phyloP scores from a whole-genome alignment of 2,888 invertebrate genomes.

The Phorcus lineatus region DNA sequence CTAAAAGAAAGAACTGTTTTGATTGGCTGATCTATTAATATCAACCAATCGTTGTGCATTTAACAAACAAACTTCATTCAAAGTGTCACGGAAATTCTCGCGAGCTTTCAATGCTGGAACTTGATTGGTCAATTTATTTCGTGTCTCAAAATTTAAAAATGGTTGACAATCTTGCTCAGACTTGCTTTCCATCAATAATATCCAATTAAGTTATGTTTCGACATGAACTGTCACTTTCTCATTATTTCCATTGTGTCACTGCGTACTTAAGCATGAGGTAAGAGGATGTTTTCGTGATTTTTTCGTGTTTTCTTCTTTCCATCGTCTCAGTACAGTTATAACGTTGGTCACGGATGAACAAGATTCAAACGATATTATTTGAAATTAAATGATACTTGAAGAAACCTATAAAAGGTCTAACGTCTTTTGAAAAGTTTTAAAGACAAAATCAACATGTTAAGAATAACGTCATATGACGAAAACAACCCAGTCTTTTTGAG shows the following conservation, averaged over 20 bases:
- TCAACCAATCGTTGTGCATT: slow-evolving; percentile 39
- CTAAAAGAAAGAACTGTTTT: slow-evolving; percentile 28
- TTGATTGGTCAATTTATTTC: slow-evolving; percentile 48
- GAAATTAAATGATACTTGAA: too few relatives aligned
- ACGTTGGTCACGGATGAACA: slow-evolving; percentile 7
- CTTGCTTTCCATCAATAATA: slow-evolving; percentile 37
- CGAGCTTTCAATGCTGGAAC: slow-evolving; percentile 35
- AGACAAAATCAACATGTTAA: too few relatives aligned
- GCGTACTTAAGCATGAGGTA: background rate
- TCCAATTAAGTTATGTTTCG: slow-evolving; percentile 18
- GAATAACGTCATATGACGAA: too few relatives aligned
- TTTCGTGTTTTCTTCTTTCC: too few relatives aligned
- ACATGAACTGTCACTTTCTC: slow-evolving; percentile 16
- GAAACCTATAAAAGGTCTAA: too few relatives aligned
- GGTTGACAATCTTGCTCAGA: slow-evolving; percentile 50
- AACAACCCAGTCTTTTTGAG: too few relatives aligned
- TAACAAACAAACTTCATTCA: slow-evolving; percentile 22
- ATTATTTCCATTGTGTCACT: background rate
- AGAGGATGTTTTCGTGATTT: slow-evolving; percentile 1
- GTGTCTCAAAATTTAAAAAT: slow-evolving; percentile 62
- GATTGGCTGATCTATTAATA: slow-evolving; percentile 37
- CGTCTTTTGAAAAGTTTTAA: too few relatives aligned
- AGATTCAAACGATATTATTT: too few relatives aligned
- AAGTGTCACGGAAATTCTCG: slow-evolving; percentile 28
- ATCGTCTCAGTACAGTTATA: too few relatives aligned